phyloP scores from a whole-genome alignment of 2,797 vertebrate species.

The Leontopithecus rosalia region DNA sequence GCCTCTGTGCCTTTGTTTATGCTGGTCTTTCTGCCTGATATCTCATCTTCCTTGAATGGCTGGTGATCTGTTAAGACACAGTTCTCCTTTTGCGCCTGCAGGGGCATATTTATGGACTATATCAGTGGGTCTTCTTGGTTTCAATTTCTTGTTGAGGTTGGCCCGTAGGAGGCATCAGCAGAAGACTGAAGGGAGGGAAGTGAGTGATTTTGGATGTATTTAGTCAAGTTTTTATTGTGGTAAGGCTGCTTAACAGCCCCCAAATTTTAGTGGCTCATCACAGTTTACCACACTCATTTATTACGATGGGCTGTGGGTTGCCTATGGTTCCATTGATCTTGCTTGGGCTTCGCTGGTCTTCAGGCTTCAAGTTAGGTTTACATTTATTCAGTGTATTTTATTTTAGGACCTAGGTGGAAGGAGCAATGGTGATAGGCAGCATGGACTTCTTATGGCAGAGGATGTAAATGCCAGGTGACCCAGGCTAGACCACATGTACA shows the following conservation, averaged over 20 bases:
- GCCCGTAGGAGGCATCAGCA: not conserved
- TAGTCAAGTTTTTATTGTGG: conserved; percentile 6
- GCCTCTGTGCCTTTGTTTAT: not conserved
- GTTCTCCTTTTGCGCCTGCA: not conserved
- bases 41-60: not conserved
- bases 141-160: not conserved
- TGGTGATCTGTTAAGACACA: not conserved
- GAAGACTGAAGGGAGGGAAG: not conserved
- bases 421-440: not conserved
- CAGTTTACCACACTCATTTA: conserved; percentile 22
- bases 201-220: not conserved
- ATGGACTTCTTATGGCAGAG: not conserved
- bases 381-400: not conserved
- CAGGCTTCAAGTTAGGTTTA: not conserved
- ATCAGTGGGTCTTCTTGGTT: not conserved
- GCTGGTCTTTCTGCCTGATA: not conserved
- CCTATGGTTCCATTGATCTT: not conserved
- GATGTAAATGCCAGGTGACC: not conserved
- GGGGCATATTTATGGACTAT: not conserved
- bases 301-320: not conserved
- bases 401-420: not conserved
- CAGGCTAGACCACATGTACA: not conserved
- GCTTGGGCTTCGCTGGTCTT: not conserved
- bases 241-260: not conserved
- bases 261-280: not conserved